These are phyloP conservation scores for Yponomeuta sedellus DNA, from an alignment of 2,888 invertebrate species.

Conservation along the genomic window DNA sequence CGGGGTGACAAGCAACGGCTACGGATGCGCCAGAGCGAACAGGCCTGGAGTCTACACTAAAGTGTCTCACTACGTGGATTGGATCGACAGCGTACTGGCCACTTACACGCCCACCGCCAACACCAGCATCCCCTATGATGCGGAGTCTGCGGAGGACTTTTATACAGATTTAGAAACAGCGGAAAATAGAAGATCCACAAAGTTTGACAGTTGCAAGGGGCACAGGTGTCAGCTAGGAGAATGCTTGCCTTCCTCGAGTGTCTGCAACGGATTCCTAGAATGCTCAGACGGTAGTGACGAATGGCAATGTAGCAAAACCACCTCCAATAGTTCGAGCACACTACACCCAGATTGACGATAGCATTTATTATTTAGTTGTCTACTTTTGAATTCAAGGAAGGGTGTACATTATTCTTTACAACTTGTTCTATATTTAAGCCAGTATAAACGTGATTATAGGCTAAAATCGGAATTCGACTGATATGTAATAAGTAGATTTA, in stretches of 20 bases:
- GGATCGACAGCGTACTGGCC: slow-evolving; percentile 79
- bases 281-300: slow-evolving; percentile 87
- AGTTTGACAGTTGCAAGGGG: slow-evolving; percentile 75
- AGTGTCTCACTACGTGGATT: slow-evolving; percentile 83
- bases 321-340: slow-evolving; percentile 42
- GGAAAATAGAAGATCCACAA: slow-evolving; percentile 50
- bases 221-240: slow-evolving; percentile 86
- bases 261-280: slow-evolving; percentile 87
- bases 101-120: slow-evolving; percentile 44
- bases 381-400: slow-evolving; percentile 9
- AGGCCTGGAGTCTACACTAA: slow-evolving; percentile 89
- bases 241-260: slow-evolving; percentile 81
- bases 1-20: slow-evolving; percentile 88
- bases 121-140: slow-evolving; percentile 32
- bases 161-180: slow-evolving; percentile 61
- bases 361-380: slow-evolving; percentile 13
- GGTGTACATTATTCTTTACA: slow-evolving; percentile 11
- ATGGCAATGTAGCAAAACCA: slow-evolving; percentile 68
- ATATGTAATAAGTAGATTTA: slow-evolving; percentile 66
- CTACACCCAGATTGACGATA: slow-evolving; percentile 48
- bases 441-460: slow-evolving; percentile 43
- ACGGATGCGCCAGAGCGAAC: slow-evolving; percentile 86
- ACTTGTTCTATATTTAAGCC: slow-evolving; percentile 39
- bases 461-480: slow-evolving; percentile 62
- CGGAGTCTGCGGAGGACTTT: slow-evolving; percentile 46